phyloP scores from a whole-genome alignment of 2,888 invertebrate genomes.

The Epistrophe grossulariae region DNA sequence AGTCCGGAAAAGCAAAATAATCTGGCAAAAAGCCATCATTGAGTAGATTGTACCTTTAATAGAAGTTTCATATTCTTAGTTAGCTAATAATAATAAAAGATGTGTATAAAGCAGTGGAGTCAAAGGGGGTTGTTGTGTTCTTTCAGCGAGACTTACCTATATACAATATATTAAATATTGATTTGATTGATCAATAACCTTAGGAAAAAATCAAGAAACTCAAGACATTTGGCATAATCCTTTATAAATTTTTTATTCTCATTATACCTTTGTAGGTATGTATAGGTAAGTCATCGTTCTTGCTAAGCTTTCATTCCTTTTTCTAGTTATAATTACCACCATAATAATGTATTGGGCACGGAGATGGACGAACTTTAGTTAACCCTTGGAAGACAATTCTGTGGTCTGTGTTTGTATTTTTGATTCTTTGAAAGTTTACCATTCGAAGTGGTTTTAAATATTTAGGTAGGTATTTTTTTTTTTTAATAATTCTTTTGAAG shows the following conservation, averaged over 20 bases:
- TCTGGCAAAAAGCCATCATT: constrained; percentile 54
- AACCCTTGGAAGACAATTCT: not conserved
- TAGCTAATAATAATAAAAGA: not conserved
- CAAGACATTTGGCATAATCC: not conserved
- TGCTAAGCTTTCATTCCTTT: not conserved
- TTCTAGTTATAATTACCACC: not conserved
- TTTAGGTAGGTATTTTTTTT: not conserved
- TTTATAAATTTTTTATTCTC: not conserved
- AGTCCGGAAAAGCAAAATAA: constrained; percentile 49
- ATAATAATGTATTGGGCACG: not conserved
- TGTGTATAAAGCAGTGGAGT: not conserved
- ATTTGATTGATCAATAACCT: constrained; percentile 25
- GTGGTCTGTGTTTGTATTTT: not conserved
- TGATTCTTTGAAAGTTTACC: not conserved
- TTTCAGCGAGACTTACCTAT: not conserved
- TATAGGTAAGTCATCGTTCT: not conserved
- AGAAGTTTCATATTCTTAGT: not conserved
- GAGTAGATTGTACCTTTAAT: constrained; percentile 35
- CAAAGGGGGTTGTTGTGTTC: not conserved
- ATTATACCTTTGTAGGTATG: no score
- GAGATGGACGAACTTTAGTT: constrained; percentile 19
- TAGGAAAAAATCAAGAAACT: not conserved
- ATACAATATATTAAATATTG: constrained; percentile 8
- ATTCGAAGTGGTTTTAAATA: not conserved
- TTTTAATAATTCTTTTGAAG: constrained; percentile 33